Percentiles rank a stretch among this genome's conserved stretches.
Conservation (phyloP, 2,888 invertebrate species). For the Entomobrya multifasciata region DNA sequence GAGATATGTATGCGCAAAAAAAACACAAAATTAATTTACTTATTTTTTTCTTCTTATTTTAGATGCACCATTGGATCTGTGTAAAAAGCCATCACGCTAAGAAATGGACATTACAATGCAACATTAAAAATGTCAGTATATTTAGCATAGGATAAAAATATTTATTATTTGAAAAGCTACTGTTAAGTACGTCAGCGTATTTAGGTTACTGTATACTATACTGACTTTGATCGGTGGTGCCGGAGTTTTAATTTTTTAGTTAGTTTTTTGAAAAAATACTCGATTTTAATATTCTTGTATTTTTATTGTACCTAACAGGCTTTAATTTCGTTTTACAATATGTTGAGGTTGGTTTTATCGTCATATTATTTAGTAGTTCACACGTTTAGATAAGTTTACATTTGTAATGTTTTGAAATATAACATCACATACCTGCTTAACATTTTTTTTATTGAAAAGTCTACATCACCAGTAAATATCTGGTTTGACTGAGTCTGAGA, state of each 20-base stretch:
- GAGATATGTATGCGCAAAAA: neutral
- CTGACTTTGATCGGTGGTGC: slow-evolving; percentile 66
- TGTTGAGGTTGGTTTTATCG: slow-evolving; percentile 29
- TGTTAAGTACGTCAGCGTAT: slow-evolving; percentile 20
- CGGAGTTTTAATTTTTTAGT: slow-evolving; percentile 69
- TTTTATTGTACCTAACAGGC: slow-evolving; percentile 70
- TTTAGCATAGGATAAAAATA: neutral
- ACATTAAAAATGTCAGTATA: slow-evolving; percentile 35
- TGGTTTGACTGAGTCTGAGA: slow-evolving; percentile 69
- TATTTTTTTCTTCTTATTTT: slow-evolving; percentile 81
- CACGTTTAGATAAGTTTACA: neutral
- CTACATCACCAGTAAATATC: slow-evolving; percentile 34
- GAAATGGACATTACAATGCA: slow-evolving; percentile 8
- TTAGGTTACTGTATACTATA: slow-evolving; percentile 4
- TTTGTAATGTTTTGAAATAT: slow-evolving; percentile 1
- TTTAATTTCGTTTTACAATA: slow-evolving; percentile 58
- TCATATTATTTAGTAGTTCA: neutral
- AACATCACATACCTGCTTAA: slow-evolving; percentile 9
- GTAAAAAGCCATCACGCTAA: slow-evolving; percentile 85
- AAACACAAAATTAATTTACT: neutral
- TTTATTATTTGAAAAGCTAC: slow-evolving; percentile 9
- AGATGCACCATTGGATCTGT: slow-evolving; percentile 95
- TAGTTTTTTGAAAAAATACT: slow-evolving; percentile 54
- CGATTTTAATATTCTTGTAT: slow-evolving; percentile 66
- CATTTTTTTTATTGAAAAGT: slow-evolving; percentile 29